These are phyloP conservation scores for Coelopa pilipes DNA, from an alignment of 2,888 invertebrate species.

Conservation along the genomic window DNA sequence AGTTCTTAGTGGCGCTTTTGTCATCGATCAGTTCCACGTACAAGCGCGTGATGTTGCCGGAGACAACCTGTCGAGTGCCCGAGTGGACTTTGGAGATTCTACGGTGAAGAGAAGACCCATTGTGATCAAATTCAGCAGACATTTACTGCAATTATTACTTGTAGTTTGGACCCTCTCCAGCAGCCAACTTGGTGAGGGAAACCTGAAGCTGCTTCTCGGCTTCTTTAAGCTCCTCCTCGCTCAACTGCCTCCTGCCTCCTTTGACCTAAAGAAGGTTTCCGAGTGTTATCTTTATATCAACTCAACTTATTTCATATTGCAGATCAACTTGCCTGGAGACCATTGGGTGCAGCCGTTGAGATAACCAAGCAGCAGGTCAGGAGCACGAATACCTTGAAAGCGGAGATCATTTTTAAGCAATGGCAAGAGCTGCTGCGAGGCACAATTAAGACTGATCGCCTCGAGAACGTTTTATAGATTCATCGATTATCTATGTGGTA, in stretches of 20 bases:
- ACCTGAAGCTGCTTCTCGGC: slow-evolving; percentile 41
- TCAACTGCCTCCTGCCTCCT: slow-evolving; percentile 37
- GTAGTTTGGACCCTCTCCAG: slow-evolving; percentile 46
- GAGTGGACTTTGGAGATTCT: slow-evolving; percentile 48
- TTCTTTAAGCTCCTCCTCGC: slow-evolving; percentile 41
- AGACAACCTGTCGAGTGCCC: slow-evolving; percentile 45
- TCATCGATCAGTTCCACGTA: slow-evolving; percentile 48
- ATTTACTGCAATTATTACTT: slow-evolving; percentile 36
- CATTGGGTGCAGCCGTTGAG: slow-evolving; percentile 1
- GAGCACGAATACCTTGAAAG: background rate
- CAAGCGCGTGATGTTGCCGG: slow-evolving; percentile 43
- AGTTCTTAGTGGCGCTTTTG: slow-evolving; percentile 42
- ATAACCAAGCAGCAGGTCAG: slow-evolving; percentile 6
- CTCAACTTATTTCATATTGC: too few species aligned
- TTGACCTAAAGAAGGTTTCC: background rate
- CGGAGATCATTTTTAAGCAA: background rate
- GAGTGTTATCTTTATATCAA: too few species aligned
- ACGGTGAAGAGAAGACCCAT: background rate
- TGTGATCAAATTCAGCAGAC: background rate
- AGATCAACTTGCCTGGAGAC: background rate
- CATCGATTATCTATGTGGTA: background rate
- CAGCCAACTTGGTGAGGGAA: slow-evolving; percentile 44
- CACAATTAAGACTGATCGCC: background rate
- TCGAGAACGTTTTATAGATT: background rate
- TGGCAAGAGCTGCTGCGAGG: background rate